A percentile compares a stretch with the other conserved stretches of the same genome.
These are phyloP conservation scores for Pantherophis guttatus DNA, from an alignment of 2,113 vertebrate species.

Conservation along the genomic window DNA sequence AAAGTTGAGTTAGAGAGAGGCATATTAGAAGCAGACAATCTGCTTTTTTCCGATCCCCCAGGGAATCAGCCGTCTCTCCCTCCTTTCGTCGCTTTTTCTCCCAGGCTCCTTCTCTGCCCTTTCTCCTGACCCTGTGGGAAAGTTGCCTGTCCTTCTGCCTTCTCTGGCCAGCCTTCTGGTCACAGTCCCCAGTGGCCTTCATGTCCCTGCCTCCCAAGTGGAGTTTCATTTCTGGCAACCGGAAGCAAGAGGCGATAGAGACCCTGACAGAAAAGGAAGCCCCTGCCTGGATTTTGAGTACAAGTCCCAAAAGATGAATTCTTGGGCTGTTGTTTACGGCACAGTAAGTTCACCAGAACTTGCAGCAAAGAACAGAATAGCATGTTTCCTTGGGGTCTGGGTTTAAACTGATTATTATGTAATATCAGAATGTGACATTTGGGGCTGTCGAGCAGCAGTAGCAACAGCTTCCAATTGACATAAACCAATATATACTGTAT, in stretches of 20 bases:
- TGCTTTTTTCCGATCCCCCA: background rate
- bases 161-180: background rate
- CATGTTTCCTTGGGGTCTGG: no score
- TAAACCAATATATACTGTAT: background rate
- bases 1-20: background rate
- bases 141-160: background rate
- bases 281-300: background rate
- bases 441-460: background rate
- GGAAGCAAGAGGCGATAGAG: background rate
- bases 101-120: constrained; percentile 24
- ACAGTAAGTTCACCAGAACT: background rate
- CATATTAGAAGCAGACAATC: background rate
- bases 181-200: background rate
- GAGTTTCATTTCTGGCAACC: background rate
- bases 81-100: background rate
- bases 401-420: background rate
- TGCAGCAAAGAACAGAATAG: background rate
- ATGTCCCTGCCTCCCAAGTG: background rate
- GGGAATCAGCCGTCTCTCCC: background rate
- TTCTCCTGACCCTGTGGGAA: constrained; percentile 27
- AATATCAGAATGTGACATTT: background rate
- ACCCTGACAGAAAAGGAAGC: no score
- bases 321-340: background rate
- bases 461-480: background rate
- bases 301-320: no score